phyloP scores from a whole-genome alignment of 2,888 invertebrate species.

The Lottia gigantea region DNA sequence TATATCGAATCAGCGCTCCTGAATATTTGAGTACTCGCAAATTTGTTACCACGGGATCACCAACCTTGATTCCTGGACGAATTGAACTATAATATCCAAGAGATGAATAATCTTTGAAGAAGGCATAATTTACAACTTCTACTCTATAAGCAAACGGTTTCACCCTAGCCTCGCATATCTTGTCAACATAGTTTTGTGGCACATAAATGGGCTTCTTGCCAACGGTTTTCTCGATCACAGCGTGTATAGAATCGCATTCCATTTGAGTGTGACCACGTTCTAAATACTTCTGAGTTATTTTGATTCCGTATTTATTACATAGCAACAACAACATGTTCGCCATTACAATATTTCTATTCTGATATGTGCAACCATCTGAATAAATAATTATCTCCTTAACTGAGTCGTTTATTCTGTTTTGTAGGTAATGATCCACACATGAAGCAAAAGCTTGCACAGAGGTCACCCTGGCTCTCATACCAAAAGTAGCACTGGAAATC shows the following conservation, averaged over 20 bases:
- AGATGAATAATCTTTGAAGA: constrained; percentile 1
- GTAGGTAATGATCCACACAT: constrained; percentile 15
- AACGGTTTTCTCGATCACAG: constrained; percentile 2
- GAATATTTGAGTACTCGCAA: not conserved
- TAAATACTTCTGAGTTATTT: constrained; percentile 14
- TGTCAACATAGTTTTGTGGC: constrained; percentile 18
- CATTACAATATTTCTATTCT: constrained; percentile 12
- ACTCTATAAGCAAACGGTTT: not conserved
- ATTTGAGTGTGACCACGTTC: constrained; percentile 22
- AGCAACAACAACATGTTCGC: not conserved
- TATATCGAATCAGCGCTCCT: not conserved
- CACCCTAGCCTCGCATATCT: constrained; percentile 21
- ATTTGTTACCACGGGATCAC: not conserved
- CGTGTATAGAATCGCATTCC: constrained; percentile 22
- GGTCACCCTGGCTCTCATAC: constrained; percentile 18
- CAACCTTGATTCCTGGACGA: not conserved
- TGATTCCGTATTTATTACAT: not conserved
- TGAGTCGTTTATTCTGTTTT: not conserved
- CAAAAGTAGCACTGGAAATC: constrained; percentile 22
- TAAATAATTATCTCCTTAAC: constrained; percentile 24
- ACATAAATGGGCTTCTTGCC: constrained; percentile 18
- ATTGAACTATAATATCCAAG: not conserved
- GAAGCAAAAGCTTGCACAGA: constrained; percentile 18
- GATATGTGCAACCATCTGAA: constrained; percentile 16
- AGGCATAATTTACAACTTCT: not conserved